A percentile compares a stretch with the other conserved stretches of the same genome.
Evolutionary conservation across 2,113 vertebrate genomes (phyloP).

Genomic region (Genyomyrus donnyi): DNA sequence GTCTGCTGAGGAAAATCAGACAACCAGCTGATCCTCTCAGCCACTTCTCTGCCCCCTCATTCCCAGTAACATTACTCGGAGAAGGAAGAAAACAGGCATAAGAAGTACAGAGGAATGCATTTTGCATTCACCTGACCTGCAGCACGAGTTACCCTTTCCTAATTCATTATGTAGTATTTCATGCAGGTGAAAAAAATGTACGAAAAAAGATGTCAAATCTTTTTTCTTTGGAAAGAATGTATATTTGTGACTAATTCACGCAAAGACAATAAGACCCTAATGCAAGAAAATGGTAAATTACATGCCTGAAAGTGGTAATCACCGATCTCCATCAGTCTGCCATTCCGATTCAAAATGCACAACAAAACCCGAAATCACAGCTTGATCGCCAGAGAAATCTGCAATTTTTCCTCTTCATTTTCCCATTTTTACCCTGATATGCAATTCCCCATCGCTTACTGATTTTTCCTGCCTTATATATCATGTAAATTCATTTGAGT

Average conservation of each 20-base stretch:
- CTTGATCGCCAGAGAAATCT: slow-evolving; percentile 31
- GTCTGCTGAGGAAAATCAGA: slow-evolving; percentile 53
- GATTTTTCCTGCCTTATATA: slow-evolving; percentile 33
- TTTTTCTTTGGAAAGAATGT: background rate
- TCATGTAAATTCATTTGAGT: slow-evolving; percentile 40
- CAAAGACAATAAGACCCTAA: slow-evolving; percentile 10
- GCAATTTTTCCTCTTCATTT: slow-evolving; percentile 17
- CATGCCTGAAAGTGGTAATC: slow-evolving; percentile 28
- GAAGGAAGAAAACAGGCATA: slow-evolving; percentile 32
- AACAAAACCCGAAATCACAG: slow-evolving; percentile 36
- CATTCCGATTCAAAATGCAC: slow-evolving; percentile 24
- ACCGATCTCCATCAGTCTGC: slow-evolving; percentile 19
- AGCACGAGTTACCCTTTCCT: slow-evolving; percentile 16
- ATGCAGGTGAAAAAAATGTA: background rate
- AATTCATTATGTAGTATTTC: background rate
- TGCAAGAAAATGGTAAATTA: slow-evolving; percentile 29
- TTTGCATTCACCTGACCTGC: slow-evolving; percentile 51
- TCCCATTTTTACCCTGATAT: slow-evolving; percentile 21
- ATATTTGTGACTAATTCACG: background rate
- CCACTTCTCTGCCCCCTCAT: slow-evolving; percentile 34
- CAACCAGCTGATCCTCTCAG: slow-evolving; percentile 32
- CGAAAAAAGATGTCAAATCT: background rate
- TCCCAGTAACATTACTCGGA: slow-evolving; percentile 46
- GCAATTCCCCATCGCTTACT: slow-evolving; percentile 37
- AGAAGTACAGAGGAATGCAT: slow-evolving; percentile 40